phyloP scores from a whole-genome alignment of 2,797 vertebrate species.

The Astyanax mexicanus region DNA sequence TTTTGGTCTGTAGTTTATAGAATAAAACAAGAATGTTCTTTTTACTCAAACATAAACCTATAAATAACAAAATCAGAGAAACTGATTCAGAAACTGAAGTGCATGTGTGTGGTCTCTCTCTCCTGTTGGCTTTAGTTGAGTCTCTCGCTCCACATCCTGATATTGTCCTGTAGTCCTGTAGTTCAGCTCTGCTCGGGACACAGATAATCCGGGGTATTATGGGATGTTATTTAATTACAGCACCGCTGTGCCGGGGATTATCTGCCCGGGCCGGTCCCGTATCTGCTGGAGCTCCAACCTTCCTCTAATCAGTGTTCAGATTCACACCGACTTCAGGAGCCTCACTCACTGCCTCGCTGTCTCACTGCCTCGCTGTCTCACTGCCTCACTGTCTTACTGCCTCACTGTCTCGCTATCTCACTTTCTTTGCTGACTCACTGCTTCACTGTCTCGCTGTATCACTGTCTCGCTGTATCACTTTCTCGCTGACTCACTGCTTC shows the following conservation, averaged over 20 bases:
- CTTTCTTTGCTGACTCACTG: no score
- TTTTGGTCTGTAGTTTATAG: no score
- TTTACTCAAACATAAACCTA: no score
- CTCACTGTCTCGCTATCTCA: no score
- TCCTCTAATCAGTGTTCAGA: slow-evolving; percentile 39
- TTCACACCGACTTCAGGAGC: slow-evolving; percentile 29
- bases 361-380: slow-evolving; percentile 24
- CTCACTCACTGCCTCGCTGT: slow-evolving; percentile 30
- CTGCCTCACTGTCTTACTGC: slow-evolving; percentile 17
- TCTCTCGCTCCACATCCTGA: slow-evolving; percentile 71
- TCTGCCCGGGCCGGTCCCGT: slow-evolving; percentile 39
- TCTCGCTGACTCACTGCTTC: no score
- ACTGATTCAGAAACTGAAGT: no score
- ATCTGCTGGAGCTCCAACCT: slow-evolving; percentile 35
- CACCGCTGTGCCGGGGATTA: slow-evolving; percentile 47
- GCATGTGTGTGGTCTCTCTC: no score
- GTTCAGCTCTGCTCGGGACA: slow-evolving; percentile 63
- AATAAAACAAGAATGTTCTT: no score
- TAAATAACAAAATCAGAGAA: no score
- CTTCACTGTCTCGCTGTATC: no score
- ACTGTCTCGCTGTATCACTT: no score
- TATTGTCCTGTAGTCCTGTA: slow-evolving; percentile 69
- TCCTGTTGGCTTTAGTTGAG: slow-evolving; percentile 67
- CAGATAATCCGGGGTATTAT: slow-evolving; percentile 77
- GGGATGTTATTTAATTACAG: slow-evolving; percentile 77